Conservation (phyloP, 2,888 invertebrate genomes). For the Clepsis dumicolana region DNA sequence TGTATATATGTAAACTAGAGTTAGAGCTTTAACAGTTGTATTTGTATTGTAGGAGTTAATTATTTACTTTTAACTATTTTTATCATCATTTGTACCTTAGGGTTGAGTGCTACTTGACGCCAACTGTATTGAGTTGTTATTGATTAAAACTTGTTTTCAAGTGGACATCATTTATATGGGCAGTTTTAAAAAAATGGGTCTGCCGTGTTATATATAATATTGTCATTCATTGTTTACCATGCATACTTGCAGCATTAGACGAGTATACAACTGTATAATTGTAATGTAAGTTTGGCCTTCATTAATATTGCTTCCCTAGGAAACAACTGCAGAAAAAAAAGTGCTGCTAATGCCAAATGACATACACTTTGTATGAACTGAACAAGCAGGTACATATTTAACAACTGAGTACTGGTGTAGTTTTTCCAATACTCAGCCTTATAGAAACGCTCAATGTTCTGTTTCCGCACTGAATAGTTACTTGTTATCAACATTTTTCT, state of each 20-base stretch:
- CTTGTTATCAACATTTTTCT: not conserved
- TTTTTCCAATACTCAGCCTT: no score
- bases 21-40: slow-evolving; percentile 83
- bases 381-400: no score
- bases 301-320: not conserved
- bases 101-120: slow-evolving; percentile 33
- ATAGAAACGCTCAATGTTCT: no score
- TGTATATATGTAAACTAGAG: slow-evolving; percentile 83
- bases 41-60: slow-evolving; percentile 76
- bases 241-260: not conserved
- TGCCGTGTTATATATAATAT: not conserved
- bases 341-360: not conserved
- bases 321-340: not conserved
- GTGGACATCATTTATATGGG: slow-evolving; percentile 7
- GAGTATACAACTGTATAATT: not conserved
- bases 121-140: slow-evolving; percentile 23
- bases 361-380: no score
- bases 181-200: not conserved
- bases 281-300: not conserved
- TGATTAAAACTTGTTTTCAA: slow-evolving; percentile 15
- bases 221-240: not conserved
- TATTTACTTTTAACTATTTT: slow-evolving; percentile 56
- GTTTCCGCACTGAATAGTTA: not conserved
- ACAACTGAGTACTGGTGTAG: no score
- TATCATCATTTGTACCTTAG: slow-evolving; percentile 60